Base-by-base conservation (phyloP, 2,888 invertebrate genomes). In the Yponomeuta plumbellus region DNA sequence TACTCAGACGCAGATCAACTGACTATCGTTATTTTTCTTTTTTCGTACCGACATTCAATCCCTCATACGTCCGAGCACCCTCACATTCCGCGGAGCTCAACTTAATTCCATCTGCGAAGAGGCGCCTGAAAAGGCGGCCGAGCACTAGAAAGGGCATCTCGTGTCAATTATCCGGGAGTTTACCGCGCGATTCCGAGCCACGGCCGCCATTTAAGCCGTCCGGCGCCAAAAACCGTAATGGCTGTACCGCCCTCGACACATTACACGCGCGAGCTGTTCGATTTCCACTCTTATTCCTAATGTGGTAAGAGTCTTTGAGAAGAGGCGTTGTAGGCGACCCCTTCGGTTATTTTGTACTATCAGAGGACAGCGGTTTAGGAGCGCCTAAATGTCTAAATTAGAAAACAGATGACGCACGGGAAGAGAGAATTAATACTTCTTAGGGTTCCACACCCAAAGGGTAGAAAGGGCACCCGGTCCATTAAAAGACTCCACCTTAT, bases 331-430 rank as follows among this genome's bases (percentile, higher is more conserved):
- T 52, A 52, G 17, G 44, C 17, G 44, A 52, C 44, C 44, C 17
- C 13, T 17, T 52, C 44, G 5, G 6, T 17, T 52, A 52, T 52
- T 52, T 52, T 17, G 44, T 52, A 52, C 44, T 17, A 17, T 52
- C 44, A 52, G 3, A 17, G 44, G 44, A 52, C 80, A 77, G 70
- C n/a, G n/a, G n/a, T n/a, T n/a, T n/a, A n/a, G n/a, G n/a, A n/a
- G n/a, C 77, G 79, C 80, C 80, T 87, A 89, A 52, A 89, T 89
- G 86, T 83, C 84, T 87, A 86, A 86, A 88, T 88, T 87, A 87
- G 83, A 84, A 83, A 84, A 83, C 86, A 86, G 83, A 86, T 85
- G 86, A 73, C 77, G 69, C 71, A n/a, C 1, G 44, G 44, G 13
- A 52, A 52, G 44, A 5, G 44, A 52, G 17, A 52, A 17, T 52